Base-by-base conservation (phyloP, 1,140 invertebrate genomes). In the Matsumurasca onukii region DNA sequence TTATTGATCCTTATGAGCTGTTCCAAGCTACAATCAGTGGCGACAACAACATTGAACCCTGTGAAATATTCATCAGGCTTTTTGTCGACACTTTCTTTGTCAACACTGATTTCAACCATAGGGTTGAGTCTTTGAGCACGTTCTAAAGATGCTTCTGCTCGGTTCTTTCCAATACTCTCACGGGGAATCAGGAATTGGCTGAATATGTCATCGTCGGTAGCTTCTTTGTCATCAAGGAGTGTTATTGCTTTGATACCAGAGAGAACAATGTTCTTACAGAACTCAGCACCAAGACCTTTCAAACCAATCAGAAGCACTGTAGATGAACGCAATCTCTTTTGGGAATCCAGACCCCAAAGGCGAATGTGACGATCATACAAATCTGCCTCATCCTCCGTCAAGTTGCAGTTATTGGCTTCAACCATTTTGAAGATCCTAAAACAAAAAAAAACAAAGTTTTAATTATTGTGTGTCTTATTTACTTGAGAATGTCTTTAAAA, bases 341-440 rank as follows among this genome's bases (percentile, higher is more conserved):
- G 98, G 65, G 97, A 97, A 78, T 99, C 95, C 49, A 98, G 83
- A 1, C 98, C 98, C 98, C 98, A 99, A 1, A 99, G 82, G 39
- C 98, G 88, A 77, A 99, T 98, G 84, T 99, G 98, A 72, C 98
- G 86, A 79, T 99, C 98, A 77, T 99, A 99, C 13, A 99, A 82
- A 75, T 95, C 93, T 27, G 93, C 94, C 80, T 99, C 98, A 52
- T 91, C 92, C 78, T 95, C 92, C 2, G 91, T 91, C 9, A 94
- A 77, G 72, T 87, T 82, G 45, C 82, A 72, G 64, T 81, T 80
- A 69, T 82, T 81, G 51, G 82, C 76, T 75, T 85, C 84, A 67
- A 83, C 82, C 85, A 85, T 85, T 78, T 76, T 79, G 30, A 59
- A 24, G 63, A 55, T 12, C n/a, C n/a, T n/a, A n/a, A n/a, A n/a